phyloP scores from a whole-genome alignment of 2,113 vertebrate genomes.

The Callospermophilus lateralis region DNA sequence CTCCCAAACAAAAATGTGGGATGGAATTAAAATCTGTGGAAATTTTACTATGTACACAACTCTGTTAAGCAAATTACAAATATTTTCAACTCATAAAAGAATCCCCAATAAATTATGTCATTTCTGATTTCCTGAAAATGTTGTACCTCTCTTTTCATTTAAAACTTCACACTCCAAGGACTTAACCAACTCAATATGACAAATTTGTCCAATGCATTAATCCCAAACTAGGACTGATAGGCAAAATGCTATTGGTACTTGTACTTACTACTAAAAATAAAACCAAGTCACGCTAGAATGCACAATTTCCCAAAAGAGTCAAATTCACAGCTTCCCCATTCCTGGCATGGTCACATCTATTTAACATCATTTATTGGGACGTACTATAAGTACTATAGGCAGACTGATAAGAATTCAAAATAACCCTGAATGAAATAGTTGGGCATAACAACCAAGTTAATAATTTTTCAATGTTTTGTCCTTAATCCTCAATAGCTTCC shows the following conservation, averaged over 20 bases:
- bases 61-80: conserved; percentile 52
- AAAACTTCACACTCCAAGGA: conserved; percentile 59
- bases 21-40: conserved; percentile 23
- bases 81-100: conserved; percentile 46
- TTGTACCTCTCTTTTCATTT: conserved; percentile 33
- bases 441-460: not conserved
- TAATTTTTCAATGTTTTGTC: conserved; percentile 3
- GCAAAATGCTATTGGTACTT: not conserved
- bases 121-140: conserved; percentile 66
- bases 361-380: not conserved
- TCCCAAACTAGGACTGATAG: conserved; percentile 38
- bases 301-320: conserved; percentile 9
- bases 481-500: not conserved
- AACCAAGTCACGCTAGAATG: not conserved
- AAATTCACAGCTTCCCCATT: not conserved
- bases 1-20: conserved; percentile 15
- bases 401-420: not conserved
- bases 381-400: not conserved
- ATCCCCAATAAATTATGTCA: conserved; percentile 44
- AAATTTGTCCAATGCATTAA: conserved; percentile 41
- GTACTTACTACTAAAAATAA: not conserved
- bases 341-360: not conserved
- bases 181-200: conserved; percentile 33
- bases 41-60: conserved; percentile 43
- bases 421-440: not conserved